Evolutionary conservation across 2,797 vertebrate species (phyloP), one percentile per base, ranked within the genome.

Genomic region (Enteromius mattozi): DNA sequence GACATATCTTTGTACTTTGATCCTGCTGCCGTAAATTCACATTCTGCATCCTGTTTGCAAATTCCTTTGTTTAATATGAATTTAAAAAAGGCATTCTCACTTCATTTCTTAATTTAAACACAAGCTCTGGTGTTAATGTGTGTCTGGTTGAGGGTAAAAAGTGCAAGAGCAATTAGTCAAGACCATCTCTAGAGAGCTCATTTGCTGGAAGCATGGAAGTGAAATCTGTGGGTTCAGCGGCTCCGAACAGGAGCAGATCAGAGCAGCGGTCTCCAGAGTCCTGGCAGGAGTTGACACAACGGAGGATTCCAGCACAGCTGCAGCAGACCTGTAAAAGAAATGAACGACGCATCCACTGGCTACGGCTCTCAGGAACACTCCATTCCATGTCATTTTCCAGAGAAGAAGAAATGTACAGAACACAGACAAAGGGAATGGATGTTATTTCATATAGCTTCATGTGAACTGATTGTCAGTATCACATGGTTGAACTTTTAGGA

Each of bases 121-220:
- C 51, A 45, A 61, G 35, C 4, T 9, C 54, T 40, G 9, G 27
- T 51, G 56, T 74, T 61, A 35, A 63, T 63, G 54, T 49, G 54
- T 51, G 59, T 76, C 47, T 66, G 6, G 42, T 27, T 65, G 21
- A 75, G 61, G 30, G n/a, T 76, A 76, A 19, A 66, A 82, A 49
- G 61, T 68, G 56, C 61, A 37, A 30, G 63, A 66, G n/a, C 63
- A 83, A 69, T 83, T 83, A 77, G 81, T 14, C n/a, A 42, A 30
- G 35, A 54, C 47, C 72, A 33, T 85, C 91, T 86, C 84, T 3
- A 21, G 91, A 91, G 91, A 91, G 83, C 66, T 80, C 80, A 90
- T 91, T 92, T 77, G 63, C 47, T 77, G 24, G 35, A 83, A 68
- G 47, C 63, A 45, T 82, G 80, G 69, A 82, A 74, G 69, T 10